phyloP scores from a whole-genome alignment of 2,888 invertebrate species.

The Synergus gifuensis region DNA sequence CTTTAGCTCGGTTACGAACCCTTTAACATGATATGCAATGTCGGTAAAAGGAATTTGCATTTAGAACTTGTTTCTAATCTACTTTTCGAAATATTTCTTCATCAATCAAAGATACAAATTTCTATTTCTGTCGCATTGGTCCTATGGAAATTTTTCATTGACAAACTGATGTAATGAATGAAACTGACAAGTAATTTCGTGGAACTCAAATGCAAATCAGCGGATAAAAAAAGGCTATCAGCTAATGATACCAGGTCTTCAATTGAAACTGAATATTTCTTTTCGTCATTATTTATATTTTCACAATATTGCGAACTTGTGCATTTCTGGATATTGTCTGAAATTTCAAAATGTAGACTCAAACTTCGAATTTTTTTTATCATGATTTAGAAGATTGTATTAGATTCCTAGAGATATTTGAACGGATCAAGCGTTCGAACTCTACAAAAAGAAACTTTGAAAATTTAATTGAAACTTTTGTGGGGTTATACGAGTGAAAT shows the following conservation, averaged over 20 bases:
- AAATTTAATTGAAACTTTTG: background rate
- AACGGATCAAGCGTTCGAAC: background rate
- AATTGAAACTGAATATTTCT: background rate
- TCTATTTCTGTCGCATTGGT: background rate
- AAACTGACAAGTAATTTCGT: background rate
- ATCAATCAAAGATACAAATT: too few species aligned
- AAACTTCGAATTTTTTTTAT: too few species aligned
- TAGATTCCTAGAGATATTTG: background rate
- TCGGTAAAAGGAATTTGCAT: too few species aligned
- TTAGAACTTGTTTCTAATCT: too few species aligned
- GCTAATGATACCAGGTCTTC: background rate
- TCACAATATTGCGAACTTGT: too few species aligned
- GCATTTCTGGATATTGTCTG: background rate
- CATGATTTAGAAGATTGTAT: background rate
- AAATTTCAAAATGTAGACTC: background rate
- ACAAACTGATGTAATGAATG: constrained; percentile 6
- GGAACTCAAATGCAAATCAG: background rate
- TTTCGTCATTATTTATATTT: background rate
- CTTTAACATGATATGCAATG: too few species aligned
- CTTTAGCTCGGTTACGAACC: too few species aligned
- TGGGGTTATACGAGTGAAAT: too few species aligned
- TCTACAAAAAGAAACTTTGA: background rate
- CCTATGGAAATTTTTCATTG: background rate
- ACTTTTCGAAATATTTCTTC: too few species aligned
- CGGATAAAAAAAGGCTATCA: background rate